Base-by-base conservation (phyloP, 2,797 vertebrate genomes). In the Momotus momota region DNA sequence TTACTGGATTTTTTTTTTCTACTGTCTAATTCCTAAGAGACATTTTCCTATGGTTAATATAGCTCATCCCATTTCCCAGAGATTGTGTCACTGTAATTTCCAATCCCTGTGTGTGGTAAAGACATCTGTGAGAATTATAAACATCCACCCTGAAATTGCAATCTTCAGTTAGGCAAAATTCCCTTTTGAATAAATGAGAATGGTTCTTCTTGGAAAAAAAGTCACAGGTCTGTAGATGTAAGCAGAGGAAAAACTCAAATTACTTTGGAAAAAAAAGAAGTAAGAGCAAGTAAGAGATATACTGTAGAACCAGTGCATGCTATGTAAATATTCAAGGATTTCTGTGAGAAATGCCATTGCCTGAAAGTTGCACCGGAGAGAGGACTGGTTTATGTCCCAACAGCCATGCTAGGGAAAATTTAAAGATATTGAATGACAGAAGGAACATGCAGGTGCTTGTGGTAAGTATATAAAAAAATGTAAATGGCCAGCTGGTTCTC, bases 51-150 rank as follows among this genome's bases (percentile, higher is more conserved):
- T 38, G 22, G 45, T 79, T 80, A 70, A 60, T 85, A 57, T 16
- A 82, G 33, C 35, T 88, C 54, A 58, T 93, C 80, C 85, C 13
- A 93, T 88, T 87, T 93, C 74, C 60, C 62, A 89, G 88, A 91
- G 74, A 12, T 67, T 89, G 38, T 84, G 64, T 64, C 93, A 92
- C 55, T 87, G 54, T 54, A 77, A 92, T 96, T 94, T 92, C 33
- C 60, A 92, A 22, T 14, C 38, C 38, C 43, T 70, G 48, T 48
- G 40, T 3, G 0, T 61, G 41, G 35, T 75, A 67, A 62, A 94
- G 86, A 85, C 86, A 94, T 92, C 71, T 92, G 48, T 80, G 70
- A 85, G 69, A 94, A 92, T 77, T 74, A 90, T 49, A 67, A 82
- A 85, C 17, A 70, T 29, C 25, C 83, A 77, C 41, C 40, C 67